Evolutionary conservation across 2,888 invertebrate species (phyloP).

Genomic region (Limnephilus auricula): DNA sequence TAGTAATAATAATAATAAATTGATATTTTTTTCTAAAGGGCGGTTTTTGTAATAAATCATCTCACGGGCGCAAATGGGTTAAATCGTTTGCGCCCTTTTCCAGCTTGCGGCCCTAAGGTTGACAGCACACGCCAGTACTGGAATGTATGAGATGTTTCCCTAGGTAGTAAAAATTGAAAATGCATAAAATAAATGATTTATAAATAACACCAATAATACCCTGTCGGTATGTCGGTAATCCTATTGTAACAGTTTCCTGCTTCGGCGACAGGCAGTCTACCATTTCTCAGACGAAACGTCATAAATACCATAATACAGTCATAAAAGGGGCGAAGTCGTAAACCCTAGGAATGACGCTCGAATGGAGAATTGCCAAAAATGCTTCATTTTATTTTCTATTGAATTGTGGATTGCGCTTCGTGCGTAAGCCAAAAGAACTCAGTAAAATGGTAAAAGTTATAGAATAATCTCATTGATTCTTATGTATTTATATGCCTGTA

Average conservation of each 20-base stretch:
- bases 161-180: not conserved
- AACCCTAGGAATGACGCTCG: not conserved
- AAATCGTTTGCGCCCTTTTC: not conserved
- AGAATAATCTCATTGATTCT: not conserved
- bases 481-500: not conserved
- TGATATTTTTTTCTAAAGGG: no score
- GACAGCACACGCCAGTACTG: not conserved
- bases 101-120: not conserved
- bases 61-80: no score
- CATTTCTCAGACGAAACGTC: slow-evolving; percentile 5
- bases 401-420: not conserved
- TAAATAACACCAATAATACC: not conserved
- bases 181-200: not conserved
- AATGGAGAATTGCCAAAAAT: not conserved
- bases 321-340: not conserved
- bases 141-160: not conserved
- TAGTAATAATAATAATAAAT: no score
- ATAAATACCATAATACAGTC: not conserved
- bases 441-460: not conserved
- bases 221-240: not conserved
- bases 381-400: not conserved
- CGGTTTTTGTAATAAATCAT: no score
- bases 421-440: not conserved
- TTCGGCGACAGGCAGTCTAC: slow-evolving; percentile 27
- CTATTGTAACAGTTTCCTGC: slow-evolving; percentile 38